Evolutionary conservation across 2,797 vertebrate genomes (phyloP), one percentile per base, ranked within the genome.

Genomic region (Staurois parvus): DNA sequence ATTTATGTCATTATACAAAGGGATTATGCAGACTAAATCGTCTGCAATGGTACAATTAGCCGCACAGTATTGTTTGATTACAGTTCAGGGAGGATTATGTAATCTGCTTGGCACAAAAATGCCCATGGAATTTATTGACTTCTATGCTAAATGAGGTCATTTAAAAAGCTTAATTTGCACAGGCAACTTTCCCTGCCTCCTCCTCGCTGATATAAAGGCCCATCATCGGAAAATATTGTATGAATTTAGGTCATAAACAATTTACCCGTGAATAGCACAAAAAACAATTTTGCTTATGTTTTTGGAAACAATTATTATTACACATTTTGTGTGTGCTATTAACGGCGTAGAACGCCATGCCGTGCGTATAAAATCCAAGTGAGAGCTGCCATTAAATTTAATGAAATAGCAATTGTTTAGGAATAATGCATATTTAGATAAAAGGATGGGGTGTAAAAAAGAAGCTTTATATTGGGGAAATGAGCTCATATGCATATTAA

Each of bases 311-410:
- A 82, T 82, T 86, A 77, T 86, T 86, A 82, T 64, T 32, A 26
- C 21, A 21, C 74, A 37, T 78, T 86, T 73, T n/a, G 42, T 68
- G 40, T 52, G 45, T 66, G 45, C 67, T 59, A 67, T 72, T 78
- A 89, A 90, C 89, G 92, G 91, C 88, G 89, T 90, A 88, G 89
- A 89, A 91, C 89, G 90, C 89, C 88, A 88, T 89, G 88, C 87
- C 80, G 88, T 83, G 89, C 85, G 87, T 88, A 87, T 89, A 90
- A 91, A 92, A 91, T 92, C 92, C 89, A 89, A 92, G 87, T 26
- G 64, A 37, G 89, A 90, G 90, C 90, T 88, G 84, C 90, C 68
- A 81, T 85, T 75, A 75, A 45, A 81, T 85, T 59, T 85, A 83
- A 86, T 86, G 80, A 86, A 83, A 86, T 83, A 17, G 85, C 74